Evolutionary conservation across 2,797 vertebrate genomes (phyloP), one percentile per base, ranked within the genome.

Genomic region (Betta splendens): DNA sequence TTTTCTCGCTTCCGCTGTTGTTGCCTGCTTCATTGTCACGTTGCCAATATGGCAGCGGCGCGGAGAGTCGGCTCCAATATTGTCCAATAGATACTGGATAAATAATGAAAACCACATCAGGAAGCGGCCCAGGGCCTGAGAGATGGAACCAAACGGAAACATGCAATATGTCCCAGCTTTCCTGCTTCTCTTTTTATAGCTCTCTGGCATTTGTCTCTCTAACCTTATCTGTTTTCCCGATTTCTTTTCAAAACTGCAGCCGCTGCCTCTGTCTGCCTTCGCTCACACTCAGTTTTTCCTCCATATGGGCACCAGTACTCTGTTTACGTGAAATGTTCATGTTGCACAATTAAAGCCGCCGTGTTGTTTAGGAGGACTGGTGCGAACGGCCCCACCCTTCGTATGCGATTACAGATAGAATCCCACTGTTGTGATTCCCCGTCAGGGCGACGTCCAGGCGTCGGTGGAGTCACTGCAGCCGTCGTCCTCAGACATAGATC

Each of bases 91-190:
- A 84, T 75, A 78, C 62, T 56, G 77, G 83, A 86, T 87, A 86
- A 88, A 90, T 88, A 87, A 87, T 89, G 75, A 76, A 90, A 89
- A 84, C 60, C 74, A 73, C 87, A 82, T 87, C 79, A 86, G 87
- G 80, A 87, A 87, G 80, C 79, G 83, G 74, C 77, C 67, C 38
- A 54, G 64, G 82, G 77, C 82, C 68, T 71, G 72, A 71, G 80
- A 85, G 81, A 85, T 69, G 72, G 76, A 82, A 76, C 73, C 73
- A 74, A 87, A 80, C 70, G 74, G 85, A 89, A 87, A 88, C 83
- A 87, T 85, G 75, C 70, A 85, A 84, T 79, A 78, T 87, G 77
- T 80, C 84, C 83, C 79, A 79, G 67, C 22, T 74, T 70, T 81
- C 67, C 64, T 73, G 55, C 48, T 32, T 47, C 13, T 37, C 44